These are phyloP conservation scores for Himantopus leucocephalus DNA, from an alignment of 2,113 vertebrate genomes.

Conservation along the genomic window DNA sequence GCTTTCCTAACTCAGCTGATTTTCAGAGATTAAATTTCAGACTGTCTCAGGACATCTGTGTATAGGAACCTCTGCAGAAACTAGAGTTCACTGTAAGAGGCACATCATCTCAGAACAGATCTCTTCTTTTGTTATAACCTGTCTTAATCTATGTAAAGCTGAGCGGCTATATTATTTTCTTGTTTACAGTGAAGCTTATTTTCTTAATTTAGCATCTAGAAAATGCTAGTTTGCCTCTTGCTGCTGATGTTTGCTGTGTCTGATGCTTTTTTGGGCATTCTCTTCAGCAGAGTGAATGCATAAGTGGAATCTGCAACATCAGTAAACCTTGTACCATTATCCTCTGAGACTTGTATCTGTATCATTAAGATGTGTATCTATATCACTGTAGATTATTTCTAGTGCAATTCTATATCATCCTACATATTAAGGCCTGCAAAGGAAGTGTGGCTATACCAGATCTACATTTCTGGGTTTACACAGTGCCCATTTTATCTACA, in stretches of 20 bases:
- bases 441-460: background rate
- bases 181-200: background rate
- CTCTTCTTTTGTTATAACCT: background rate
- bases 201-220: background rate
- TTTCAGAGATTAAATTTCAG: conserved; percentile 55
- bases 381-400: background rate
- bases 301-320: background rate
- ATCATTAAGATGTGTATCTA: background rate
- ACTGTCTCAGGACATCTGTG: background rate
- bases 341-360: background rate
- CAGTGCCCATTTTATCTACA: background rate
- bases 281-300: background rate
- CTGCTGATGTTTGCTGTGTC: background rate
- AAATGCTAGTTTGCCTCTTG: background rate
- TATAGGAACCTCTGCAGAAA: conserved; percentile 15
- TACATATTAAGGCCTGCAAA: background rate
- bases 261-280: background rate
- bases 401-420: background rate
- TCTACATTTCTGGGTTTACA: background rate
- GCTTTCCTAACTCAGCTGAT: conserved; percentile 39
- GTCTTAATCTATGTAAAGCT: background rate
- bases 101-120: background rate
- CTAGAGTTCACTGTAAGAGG: background rate
- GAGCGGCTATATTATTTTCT: background rate
- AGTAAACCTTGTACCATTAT: background rate